Base-by-base conservation (phyloP, 1,140 invertebrate genomes). In the Oedothorax gibbosus region DNA sequence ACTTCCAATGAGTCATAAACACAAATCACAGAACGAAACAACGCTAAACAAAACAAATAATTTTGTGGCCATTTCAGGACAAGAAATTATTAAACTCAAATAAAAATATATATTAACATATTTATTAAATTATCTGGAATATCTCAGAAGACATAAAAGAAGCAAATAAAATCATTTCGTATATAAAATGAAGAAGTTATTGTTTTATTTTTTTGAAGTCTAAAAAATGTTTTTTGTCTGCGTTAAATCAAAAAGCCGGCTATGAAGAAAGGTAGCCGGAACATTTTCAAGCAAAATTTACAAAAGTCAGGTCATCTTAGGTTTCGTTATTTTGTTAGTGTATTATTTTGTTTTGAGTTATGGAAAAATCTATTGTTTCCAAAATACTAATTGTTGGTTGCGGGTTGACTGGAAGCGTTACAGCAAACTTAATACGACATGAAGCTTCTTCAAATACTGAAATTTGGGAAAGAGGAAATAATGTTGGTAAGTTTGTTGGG, bases 351-450 rank as follows among this genome's bases (percentile, higher is more conserved):
- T 53, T 7, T 53, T 71, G 49, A 71, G 51, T 71, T 49, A 57
- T 18, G 80, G 35, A 82, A 64, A 82, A 82, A 82, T 12, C 15
- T 21, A 64, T 82, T 11, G 14, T 73, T 73, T 65, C 80, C 18
- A 84, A 84, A 76, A 84, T 84, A 66, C 35, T 84, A 12, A 84
- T 84, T 57, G 53, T 84, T 49, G 81, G 81, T 6, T 51, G 81
- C 56, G 81, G 81, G n/a, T 51, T 84, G 21, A 84, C 81, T 3
- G 81, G 81, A 14, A 84, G 81, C 66, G 71, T 84, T 14, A 66
- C 81, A 11, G 81, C 81, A 14, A 84, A 64, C 54, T 68, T 84
- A 65, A 76, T 84, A 8, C 65, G 76, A 75, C 60, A 84, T 57
- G 81, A 84, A 66, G 81, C 71, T 66, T 57, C 64, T 65, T 71